Conservation (phyloP, 2,113 vertebrate species). For the Hystrix cristata region DNA sequence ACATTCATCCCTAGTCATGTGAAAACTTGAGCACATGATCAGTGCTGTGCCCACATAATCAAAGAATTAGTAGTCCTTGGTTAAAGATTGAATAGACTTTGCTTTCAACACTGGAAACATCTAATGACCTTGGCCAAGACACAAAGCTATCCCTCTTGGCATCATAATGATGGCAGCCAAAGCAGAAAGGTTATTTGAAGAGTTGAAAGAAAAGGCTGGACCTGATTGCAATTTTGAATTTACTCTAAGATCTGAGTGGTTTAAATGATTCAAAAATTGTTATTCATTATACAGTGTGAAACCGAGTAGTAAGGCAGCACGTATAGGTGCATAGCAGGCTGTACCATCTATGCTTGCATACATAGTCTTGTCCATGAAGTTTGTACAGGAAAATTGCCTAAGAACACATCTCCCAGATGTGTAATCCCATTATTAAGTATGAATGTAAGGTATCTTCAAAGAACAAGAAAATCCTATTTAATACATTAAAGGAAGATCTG, state of each 20-base stretch:
- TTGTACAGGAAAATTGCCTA: no score
- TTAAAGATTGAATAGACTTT: not conserved
- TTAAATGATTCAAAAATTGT: not conserved
- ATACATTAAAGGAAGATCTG: not conserved
- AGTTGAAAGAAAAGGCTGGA: not conserved
- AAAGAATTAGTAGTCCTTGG: not conserved
- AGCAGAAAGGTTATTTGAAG: not conserved
- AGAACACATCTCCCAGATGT: not conserved
- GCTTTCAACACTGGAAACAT: not conserved
- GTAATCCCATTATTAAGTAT: not conserved
- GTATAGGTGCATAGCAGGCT: not conserved
- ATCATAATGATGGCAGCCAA: not conserved
- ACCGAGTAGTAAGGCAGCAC: not conserved
- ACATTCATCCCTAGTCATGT: not conserved
- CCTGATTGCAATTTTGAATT: not conserved
- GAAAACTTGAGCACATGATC: not conserved
- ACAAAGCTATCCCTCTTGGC: not conserved
- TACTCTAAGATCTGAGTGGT: not conserved
- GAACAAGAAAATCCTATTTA: constrained; percentile 2
- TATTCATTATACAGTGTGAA: not conserved
- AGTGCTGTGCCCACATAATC: not conserved
- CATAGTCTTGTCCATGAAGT: not conserved
- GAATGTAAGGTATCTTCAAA: not conserved
- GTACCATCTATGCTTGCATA: not conserved
- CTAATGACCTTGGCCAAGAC: not conserved